Conservation (phyloP, 2,113 vertebrate species). For the Pithys albifrons region DNA sequence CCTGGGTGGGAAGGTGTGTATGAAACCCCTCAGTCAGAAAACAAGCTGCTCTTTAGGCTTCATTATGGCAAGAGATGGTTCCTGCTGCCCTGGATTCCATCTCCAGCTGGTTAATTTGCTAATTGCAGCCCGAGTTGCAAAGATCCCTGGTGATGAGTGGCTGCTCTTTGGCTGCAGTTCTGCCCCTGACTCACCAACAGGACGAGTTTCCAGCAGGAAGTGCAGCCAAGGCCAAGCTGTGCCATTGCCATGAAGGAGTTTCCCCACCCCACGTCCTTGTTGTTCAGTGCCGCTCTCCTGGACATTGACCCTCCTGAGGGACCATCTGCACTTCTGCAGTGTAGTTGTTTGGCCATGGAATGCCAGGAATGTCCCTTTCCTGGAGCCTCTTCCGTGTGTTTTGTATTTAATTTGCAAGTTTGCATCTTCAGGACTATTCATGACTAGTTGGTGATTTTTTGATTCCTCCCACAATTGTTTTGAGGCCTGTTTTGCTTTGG, state of each 20-base stretch:
- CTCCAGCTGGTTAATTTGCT: background rate
- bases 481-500: background rate
- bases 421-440: background rate
- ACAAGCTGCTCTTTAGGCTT: background rate
- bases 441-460: background rate
- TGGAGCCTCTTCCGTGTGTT: background rate
- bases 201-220: no score
- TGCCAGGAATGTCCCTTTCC: background rate
- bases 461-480: background rate
- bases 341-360: background rate
- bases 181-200: background rate
- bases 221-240: background rate
- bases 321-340: background rate
- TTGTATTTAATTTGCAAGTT: background rate
- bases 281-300: background rate
- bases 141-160: rapidly evolving
- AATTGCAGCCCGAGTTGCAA: background rate
- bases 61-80: rapidly evolving
- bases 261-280: rapidly evolving
- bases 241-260: background rate
- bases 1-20: background rate
- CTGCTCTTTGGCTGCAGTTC: background rate
- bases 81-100: background rate
- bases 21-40: background rate
- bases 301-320: rapidly evolving